Conservation (phyloP, 2,888 invertebrate genomes). For the Catocala sponsa region DNA sequence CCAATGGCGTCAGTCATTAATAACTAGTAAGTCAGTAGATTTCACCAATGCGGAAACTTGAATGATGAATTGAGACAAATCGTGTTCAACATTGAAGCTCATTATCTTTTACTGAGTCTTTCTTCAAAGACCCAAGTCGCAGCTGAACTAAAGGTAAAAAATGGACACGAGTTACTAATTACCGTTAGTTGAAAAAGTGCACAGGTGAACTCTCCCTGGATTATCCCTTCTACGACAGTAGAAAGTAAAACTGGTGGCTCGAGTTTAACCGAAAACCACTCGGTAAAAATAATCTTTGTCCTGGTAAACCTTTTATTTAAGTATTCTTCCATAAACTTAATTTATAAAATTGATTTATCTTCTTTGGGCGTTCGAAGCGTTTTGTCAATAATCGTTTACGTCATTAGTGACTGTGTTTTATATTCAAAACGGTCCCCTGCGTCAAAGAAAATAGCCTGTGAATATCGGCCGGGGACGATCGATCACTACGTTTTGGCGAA, state of each 20-base stretch:
- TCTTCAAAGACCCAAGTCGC: neutral
- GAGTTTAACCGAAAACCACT: neutral
- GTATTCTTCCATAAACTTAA: constrained; percentile 17
- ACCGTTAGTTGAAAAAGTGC: constrained; percentile 3
- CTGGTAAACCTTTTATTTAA: neutral
- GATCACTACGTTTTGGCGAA: constrained; percentile 34
- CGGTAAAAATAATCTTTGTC: neutral
- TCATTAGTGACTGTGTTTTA: constrained; percentile 68
- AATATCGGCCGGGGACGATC: constrained; percentile 47
- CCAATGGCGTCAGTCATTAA: no score
- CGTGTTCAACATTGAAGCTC: neutral
- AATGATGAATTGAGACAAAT: no score
- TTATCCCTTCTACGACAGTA: neutral
- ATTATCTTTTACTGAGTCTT: neutral
- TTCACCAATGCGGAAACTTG: no score
- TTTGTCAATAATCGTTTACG: constrained; percentile 68
- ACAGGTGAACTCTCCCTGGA: constrained; percentile 4
- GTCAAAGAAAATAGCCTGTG: constrained; percentile 55
- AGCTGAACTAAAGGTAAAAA: constrained; percentile 1
- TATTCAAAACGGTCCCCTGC: constrained; percentile 61
- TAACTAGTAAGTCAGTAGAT: no score
- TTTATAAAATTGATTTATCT: constrained; percentile 43
- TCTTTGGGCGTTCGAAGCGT: constrained; percentile 42
- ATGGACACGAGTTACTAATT: constrained; percentile 1
- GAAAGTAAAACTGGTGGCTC: neutral